Evolutionary conservation across 2,797 vertebrate species (phyloP), one percentile per base, ranked within the genome.

Genomic region (Rhinophrynus dorsalis): DNA sequence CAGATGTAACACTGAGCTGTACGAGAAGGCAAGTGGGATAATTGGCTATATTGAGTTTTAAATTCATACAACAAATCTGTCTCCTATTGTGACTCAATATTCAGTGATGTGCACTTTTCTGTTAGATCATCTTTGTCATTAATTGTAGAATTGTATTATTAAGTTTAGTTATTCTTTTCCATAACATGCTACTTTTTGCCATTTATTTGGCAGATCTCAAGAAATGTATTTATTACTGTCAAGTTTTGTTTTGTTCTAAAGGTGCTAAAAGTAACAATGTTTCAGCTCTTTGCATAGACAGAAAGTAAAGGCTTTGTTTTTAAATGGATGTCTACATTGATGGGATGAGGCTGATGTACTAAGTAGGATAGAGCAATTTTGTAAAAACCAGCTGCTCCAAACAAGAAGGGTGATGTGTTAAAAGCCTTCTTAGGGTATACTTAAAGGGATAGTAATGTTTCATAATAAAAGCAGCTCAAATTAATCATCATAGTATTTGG

Each of bases 1-100:
- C 71, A 74, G 63, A 67, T 74, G 64, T 50, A 67, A 35, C 30
- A 26, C 23, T 59, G 55, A 58, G 42, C 44, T 29, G 18, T 57
- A 24, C 26, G 54, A 71, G 42, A 29, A 48, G 37, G 5, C 11
- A 42, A 50, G 10, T 38, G 44, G 51, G 38, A 65, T 58, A 58
- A 65, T 59, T 72, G 69, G 61, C 52, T 32, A 18, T 24, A 42
- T 57, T 42, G 30, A 64, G 29, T 51, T 10, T 38, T 51, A 58
- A 26, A 51, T 40, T 42, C 26, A 30, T 44, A 33, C 50, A 72
- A 59, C 35, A 72, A 72, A 72, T 65, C 45, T 65, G 69, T 42
- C 52, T 32, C 52, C 9, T 21, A 26, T 50, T 44, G 26, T 58
- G 32, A 58, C 13, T 40, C 26, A 57, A n/a, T 42, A 21, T 29